Percentiles rank a stretch among this genome's conserved stretches.
Evolutionary conservation across 2,113 vertebrate species (phyloP).

Genomic region (Chrysemys picta): DNA sequence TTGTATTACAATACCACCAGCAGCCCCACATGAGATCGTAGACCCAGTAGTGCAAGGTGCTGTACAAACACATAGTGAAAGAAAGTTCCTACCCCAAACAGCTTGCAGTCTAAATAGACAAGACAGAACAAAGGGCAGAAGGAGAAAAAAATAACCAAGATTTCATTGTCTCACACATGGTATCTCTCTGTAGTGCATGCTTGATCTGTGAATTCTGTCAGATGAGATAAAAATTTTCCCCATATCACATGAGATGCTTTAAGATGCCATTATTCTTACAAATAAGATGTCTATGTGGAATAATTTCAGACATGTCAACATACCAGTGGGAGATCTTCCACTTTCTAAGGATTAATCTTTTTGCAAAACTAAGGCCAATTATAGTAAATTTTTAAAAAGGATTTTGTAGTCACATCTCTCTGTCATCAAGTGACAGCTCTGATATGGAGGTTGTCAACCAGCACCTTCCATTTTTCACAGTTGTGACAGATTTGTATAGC

Average conservation of each 20-base stretch:
- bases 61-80: neutral
- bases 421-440: too few relatives aligned
- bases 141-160: neutral
- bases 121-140: neutral
- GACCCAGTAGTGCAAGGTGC: neutral
- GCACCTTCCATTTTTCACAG: too few relatives aligned
- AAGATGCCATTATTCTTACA: rapidly evolving
- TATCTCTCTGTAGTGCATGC: neutral
- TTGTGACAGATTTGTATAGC: too few relatives aligned
- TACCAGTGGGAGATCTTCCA: neutral
- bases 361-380: neutral
- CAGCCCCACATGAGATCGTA: neutral
- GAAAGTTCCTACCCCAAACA: neutral
- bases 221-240: neutral
- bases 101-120: neutral
- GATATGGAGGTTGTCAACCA: too few relatives aligned
- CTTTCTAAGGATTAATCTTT: neutral
- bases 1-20: neutral
- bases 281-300: neutral
- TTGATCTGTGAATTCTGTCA: neutral
- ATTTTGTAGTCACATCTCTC: neutral
- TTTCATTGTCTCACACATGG: neutral
- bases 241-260: neutral
- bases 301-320: rapidly evolving
- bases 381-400: neutral